A percentile compares a stretch with the other conserved stretches of the same genome.
Evolutionary conservation across 2,113 vertebrate genomes (phyloP).

Genomic region (Xenus cinereus): DNA sequence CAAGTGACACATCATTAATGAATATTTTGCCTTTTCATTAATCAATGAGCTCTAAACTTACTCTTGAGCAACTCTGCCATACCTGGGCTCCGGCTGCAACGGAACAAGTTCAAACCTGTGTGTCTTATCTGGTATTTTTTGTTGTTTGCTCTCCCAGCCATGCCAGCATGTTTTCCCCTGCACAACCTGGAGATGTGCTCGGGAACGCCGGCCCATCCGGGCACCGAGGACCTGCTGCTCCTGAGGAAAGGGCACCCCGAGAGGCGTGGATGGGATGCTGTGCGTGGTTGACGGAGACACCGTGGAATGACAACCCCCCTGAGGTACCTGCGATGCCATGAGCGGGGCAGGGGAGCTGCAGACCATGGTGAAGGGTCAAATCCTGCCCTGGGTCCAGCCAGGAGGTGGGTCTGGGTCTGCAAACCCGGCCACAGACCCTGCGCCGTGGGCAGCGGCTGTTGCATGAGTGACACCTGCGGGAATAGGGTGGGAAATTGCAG

Average conservation of each 20-base stretch:
- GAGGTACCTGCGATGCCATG: not conserved
- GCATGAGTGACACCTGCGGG: not conserved
- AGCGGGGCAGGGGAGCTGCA: not conserved
- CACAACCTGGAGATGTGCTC: accelerated
- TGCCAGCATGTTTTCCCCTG: not conserved
- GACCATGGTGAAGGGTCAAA: accelerated
- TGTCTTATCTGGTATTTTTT: not conserved
- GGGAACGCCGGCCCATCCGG: accelerated
- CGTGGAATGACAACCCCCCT: not conserved
- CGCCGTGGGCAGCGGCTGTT: not conserved
- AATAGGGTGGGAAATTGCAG: not conserved
- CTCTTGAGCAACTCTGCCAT: not conserved
- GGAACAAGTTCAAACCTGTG: not conserved
- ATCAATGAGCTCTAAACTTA: not conserved
- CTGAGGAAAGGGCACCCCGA: not conserved
- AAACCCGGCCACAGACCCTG: not conserved
- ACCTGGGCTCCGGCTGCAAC: not conserved
- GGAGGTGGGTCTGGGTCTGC: not conserved
- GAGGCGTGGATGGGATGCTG: not conserved
- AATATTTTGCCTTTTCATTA: not conserved
- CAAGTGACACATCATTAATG: not conserved
- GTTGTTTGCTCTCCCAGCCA: not conserved
- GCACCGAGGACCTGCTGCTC: not conserved
- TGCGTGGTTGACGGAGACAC: accelerated
- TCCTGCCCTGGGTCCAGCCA: not conserved